A percentile compares a stretch with the other conserved stretches of the same genome.
phyloP scores from a whole-genome alignment of 53 echinoderm and acorn worm genomes.

The Echinometra lucunter region DNA sequence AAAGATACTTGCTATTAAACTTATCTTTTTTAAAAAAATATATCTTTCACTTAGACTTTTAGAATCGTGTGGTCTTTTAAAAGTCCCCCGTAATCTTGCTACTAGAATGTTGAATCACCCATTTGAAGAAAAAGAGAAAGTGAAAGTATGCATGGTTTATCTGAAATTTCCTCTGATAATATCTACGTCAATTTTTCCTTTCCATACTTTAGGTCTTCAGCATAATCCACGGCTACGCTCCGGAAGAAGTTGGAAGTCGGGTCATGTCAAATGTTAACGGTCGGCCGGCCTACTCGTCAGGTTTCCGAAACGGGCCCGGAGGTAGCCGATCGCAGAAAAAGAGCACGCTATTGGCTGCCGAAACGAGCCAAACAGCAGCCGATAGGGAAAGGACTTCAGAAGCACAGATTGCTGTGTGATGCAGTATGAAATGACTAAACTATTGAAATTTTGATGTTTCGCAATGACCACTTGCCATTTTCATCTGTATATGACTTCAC shows the following conservation, averaged over 20 bases:
- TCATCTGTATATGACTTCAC: neutral
- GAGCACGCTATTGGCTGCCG: slow-evolving; percentile 65
- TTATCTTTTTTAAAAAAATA: no score
- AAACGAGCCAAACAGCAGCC: slow-evolving; percentile 64
- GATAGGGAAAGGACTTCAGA: slow-evolving; percentile 71
- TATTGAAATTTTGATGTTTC: slow-evolving; percentile 27
- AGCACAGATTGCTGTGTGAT: slow-evolving; percentile 67
- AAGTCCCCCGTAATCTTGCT: no score
- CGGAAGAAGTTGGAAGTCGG: slow-evolving; percentile 98
- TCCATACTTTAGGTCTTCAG: slow-evolving; percentile 81
- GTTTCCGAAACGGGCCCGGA: slow-evolving; percentile 68
- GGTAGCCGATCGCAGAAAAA: slow-evolving; percentile 66
- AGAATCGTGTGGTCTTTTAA: no score
- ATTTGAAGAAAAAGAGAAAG: no score
- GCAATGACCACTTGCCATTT: slow-evolving; percentile 17
- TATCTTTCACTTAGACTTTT: no score
- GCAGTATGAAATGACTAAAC: neutral
- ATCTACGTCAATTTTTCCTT: neutral
- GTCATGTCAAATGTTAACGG: slow-evolving; percentile 99
- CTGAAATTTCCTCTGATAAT: no score
- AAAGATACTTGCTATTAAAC: no score
- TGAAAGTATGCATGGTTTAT: no score
- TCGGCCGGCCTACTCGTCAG: slow-evolving; percentile 75
- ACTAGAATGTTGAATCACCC: no score
- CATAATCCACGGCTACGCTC: slow-evolving; percentile 98